phyloP scores from a whole-genome alignment of 2,888 invertebrate genomes.

The Muschampia plurimacula region DNA sequence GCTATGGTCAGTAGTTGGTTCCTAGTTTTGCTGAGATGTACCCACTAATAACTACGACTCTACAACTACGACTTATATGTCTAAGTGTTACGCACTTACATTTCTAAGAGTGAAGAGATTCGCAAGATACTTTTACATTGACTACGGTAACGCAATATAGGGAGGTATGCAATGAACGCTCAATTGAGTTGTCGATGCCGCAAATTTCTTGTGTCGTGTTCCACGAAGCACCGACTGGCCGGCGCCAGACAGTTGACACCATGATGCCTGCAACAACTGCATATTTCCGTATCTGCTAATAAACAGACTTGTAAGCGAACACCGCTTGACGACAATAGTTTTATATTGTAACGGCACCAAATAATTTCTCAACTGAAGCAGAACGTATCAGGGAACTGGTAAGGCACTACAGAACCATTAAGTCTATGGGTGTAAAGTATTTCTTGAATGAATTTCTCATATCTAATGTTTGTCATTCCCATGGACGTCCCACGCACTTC shows the following conservation, averaged over 20 bases:
- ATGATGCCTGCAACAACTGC: conserved; percentile 38
- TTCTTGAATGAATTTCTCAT: conserved; percentile 35
- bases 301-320: conserved; percentile 28
- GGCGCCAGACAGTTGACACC: conserved; percentile 77
- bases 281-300: conserved; percentile 40
- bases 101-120: not conserved
- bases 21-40: too few species aligned
- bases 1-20: too few species aligned
- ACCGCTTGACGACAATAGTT: conserved; percentile 27
- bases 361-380: conserved; percentile 4
- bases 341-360: conserved; percentile 1
- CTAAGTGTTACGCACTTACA: not conserved
- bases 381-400: conserved; percentile 6
- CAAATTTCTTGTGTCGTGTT: conserved; percentile 64
- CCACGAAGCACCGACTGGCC: conserved; percentile 64
- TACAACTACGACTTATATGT: not conserved
- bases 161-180: not conserved
- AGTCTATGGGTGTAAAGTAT: conserved; percentile 22
- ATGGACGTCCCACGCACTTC: conserved; percentile 69
- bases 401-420: conserved; percentile 2
- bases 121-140: not conserved
- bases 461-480: conserved; percentile 72
- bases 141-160: conserved; percentile 16
- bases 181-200: conserved; percentile 44
- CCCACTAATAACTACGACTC: not conserved